Base-by-base conservation (phyloP, 2,888 invertebrate genomes). In the Coenonympha glycerion region DNA sequence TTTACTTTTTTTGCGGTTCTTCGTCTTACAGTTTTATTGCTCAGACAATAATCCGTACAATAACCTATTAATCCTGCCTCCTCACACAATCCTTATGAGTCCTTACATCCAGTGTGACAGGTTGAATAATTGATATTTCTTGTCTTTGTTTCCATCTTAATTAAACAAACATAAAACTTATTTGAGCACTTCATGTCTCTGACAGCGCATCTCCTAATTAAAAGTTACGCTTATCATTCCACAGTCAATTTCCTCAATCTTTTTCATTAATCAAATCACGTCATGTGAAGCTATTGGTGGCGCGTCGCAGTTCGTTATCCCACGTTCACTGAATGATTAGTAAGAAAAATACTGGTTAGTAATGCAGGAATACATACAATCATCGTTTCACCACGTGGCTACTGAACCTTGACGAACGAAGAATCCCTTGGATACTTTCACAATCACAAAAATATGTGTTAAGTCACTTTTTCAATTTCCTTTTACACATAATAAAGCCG, bases 191-290 rank as follows among this genome's bases (percentile, higher is more conserved):
- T 40, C 33, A 40, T 24, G 21, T 11, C 2, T 33, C 24, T 47
- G 28, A 47, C 41, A 41, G 21, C 28, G 16, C 47, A 42, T 44
- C 22, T 37, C n/a, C 42, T 44, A 42, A 52, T 47, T 47, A 47
- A 52, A 52, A 31, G 19, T 44, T 18, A 44, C 52, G 30, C 44
- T 52, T 44, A 52, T 52, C 44, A 52, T 40, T 16, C 5, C 36
- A 6, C 26, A 28, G 16, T 47, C 28, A 51, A 47, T 41, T 76
- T 75, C 70, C 64, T 68, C 73, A 78, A 82, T 81, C 81, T 69
- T 66, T 73, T 78, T 72, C 75, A 81, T 81, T 79, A 77, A 81
- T 84, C 82, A 76, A 72, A 72, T 46, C 34, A 18, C 62, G 58
- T 60, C 59, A 26, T 33, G 63, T 71, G 71, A 69, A 71, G 66